These are phyloP conservation scores for Pristionchus mayeri DNA, from an alignment of 2,888 invertebrate genomes.

Conservation along the genomic window DNA sequence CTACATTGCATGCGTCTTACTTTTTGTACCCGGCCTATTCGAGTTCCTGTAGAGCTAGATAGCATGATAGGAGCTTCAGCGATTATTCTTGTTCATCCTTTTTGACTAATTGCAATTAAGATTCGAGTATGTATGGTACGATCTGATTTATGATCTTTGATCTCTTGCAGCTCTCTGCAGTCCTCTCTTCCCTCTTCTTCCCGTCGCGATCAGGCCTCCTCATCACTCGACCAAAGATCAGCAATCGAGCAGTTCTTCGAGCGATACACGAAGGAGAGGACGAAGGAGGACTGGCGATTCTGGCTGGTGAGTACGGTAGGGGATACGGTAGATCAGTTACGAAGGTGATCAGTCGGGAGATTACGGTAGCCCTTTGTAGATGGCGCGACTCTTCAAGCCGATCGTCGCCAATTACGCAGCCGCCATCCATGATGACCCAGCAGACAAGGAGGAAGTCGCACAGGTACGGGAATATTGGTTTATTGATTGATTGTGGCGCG, in stretches of 20 bases:
- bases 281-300: conserved; percentile 70
- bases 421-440: conserved; percentile 57
- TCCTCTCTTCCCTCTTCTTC: conserved; percentile 69
- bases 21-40: neutral
- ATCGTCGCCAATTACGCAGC: conserved; percentile 57
- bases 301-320: conserved; percentile 69
- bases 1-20: no score
- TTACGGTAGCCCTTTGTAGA: conserved; percentile 53
- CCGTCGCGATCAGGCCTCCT: conserved; percentile 42
- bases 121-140: neutral
- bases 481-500: conserved; percentile 33
- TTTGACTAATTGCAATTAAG: no score
- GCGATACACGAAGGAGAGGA: conserved; percentile 64
- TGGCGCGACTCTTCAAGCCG: conserved; percentile 62
- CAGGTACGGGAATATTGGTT: conserved; percentile 52
- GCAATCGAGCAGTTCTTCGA: conserved; percentile 62
- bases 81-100: no score
- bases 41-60: conserved; percentile 48
- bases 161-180: conserved; percentile 69
- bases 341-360: neutral
- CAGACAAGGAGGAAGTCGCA: conserved; percentile 53
- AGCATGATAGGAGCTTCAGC: no score
- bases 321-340: neutral
- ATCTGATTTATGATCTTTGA: neutral
- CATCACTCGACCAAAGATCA: conserved; percentile 58